These are phyloP conservation scores for Lasioglossum marginatum DNA, from an alignment of 2,888 invertebrate species.

Conservation along the genomic window DNA sequence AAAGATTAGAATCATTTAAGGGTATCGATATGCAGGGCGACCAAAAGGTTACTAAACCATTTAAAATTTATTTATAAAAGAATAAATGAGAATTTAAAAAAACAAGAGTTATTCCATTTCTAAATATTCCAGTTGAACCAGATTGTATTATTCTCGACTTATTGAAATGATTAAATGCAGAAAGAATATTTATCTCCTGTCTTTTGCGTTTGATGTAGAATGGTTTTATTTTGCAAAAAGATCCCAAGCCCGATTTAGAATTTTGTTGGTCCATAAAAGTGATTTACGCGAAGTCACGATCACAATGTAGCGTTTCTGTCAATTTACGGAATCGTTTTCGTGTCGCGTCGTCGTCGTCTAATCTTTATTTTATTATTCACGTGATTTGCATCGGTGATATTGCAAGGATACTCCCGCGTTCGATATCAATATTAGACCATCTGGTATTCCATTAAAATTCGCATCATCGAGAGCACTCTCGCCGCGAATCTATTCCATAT, in stretches of 20 bases:
- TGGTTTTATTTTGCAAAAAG: too few species aligned
- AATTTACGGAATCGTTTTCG: background rate
- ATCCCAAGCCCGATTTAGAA: background rate
- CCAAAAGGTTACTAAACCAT: background rate
- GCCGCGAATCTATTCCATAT: conserved; percentile 55
- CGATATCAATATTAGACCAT: conserved; percentile 61
- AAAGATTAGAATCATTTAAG: background rate
- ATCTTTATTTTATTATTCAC: conserved; percentile 59
- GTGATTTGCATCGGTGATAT: conserved; percentile 41
- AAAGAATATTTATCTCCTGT: background rate
- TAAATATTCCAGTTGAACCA: background rate
- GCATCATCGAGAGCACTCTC: conserved; percentile 44
- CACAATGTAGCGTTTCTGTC: conserved; percentile 12
- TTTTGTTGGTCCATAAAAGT: conserved; percentile 4
- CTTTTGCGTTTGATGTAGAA: too few species aligned
- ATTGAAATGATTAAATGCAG: background rate
- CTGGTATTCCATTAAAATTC: conserved; percentile 62
- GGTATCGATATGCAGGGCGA: background rate
- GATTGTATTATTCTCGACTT: background rate
- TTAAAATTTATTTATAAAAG: background rate
- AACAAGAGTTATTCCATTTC: background rate
- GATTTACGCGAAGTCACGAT: background rate
- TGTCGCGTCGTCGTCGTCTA: conserved; percentile 10
- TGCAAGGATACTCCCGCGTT: conserved; percentile 25
- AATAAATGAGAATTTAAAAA: too few species aligned